Conservation (phyloP, 2,113 vertebrate species). For the Hippocampus guttulatus region DNA sequence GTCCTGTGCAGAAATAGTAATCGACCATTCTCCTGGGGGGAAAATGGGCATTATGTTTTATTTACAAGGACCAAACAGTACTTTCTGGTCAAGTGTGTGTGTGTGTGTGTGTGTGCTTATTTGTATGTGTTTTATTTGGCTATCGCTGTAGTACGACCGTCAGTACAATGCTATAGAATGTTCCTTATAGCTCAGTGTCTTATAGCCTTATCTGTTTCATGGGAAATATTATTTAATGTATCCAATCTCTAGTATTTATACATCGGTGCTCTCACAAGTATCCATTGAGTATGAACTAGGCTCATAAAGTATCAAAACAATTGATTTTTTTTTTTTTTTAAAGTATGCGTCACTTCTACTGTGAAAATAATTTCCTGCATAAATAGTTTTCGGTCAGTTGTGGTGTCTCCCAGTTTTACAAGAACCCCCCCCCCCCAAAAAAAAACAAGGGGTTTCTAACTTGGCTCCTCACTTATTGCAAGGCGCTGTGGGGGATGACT, state of each 20-base stretch:
- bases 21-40: slow-evolving; percentile 55
- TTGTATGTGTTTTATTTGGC: neutral
- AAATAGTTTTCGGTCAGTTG: too few species aligned
- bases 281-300: too few species aligned
- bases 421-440: neutral
- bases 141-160: neutral
- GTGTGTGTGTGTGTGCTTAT: slow-evolving; percentile 11
- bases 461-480: neutral
- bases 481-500: slow-evolving; percentile 1
- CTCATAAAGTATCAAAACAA: too few species aligned
- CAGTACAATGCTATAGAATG: neutral
- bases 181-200: neutral
- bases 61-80: slow-evolving; percentile 84
- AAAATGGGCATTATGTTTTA: slow-evolving; percentile 78
- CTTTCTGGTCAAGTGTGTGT: slow-evolving; percentile 56
- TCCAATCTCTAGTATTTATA: too few species aligned
- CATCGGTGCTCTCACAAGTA: too few species aligned
- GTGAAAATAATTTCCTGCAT: too few species aligned
- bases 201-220: too few species aligned
- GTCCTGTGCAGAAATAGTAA: slow-evolving; percentile 69
- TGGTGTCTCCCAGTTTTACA: too few species aligned
- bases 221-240: too few species aligned
- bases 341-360: too few species aligned
- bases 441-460: neutral
- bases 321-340: too few species aligned